Base-by-base conservation (phyloP, 2,797 vertebrate species). In the Galago senegalensis region DNA sequence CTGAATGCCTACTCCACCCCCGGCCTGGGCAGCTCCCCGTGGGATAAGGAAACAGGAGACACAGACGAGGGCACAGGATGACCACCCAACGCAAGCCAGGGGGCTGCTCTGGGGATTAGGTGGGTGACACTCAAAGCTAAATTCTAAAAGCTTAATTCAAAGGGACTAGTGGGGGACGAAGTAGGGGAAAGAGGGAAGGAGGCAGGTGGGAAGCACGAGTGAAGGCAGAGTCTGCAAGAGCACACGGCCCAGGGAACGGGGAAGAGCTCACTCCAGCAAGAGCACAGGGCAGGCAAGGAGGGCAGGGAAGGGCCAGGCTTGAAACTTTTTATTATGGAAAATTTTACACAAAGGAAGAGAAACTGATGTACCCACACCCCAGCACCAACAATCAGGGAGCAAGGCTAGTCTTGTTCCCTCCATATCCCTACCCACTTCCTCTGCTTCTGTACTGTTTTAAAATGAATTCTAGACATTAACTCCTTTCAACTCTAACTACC, bases 61-160 rank as follows among this genome's bases (percentile, higher is more conserved):
- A 13, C 18, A 1, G 56, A 12, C 0, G 0, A 0, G 18, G 0
- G 25, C 31, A 31, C 0, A n/a, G 27, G 56, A 27, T 2, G 23
- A 60, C 21, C 76, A 3, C 53, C n/a, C 53, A 58, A 17, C 4
- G 9, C 13, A 27, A 34, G 21, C 34, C 14, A 75, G 37, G 17
- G 43, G 6, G 9, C 53, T 25, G 29, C 16, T 46, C 63, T 25
- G 49, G 67, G 67, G 27, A 7, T n/a, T 18, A 8, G 20, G 13
- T 3, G 11, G n/a, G 60, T 16, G 16, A 40, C 20, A 40, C n/a
- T 49, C 11, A 13, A 7, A 5, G 75, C 34, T 9, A 60, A 53
- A 65, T 25, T 17, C 69, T 65, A 40, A 43, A 53, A 7, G 69
- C 34, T 9, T 49, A 53, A 65, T 25, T 17, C 61, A 56, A 40